Evolutionary conservation across 2,797 vertebrate genomes (phyloP).

Genomic region (Urosaurus nigricauda): DNA sequence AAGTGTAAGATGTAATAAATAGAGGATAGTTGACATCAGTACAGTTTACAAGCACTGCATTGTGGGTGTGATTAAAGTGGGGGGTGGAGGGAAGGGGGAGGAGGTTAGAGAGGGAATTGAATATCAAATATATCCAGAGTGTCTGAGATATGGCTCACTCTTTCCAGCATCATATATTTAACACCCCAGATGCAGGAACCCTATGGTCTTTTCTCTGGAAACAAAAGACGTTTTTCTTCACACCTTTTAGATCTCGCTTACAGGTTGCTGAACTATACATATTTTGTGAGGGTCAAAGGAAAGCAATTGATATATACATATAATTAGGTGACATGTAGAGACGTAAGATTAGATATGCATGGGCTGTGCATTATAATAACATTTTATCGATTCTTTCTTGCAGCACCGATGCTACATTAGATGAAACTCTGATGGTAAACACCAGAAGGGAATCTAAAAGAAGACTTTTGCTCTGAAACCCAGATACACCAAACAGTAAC

Average conservation of each 20-base stretch:
- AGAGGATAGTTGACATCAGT: conserved; percentile 80
- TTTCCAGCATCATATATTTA: conserved; percentile 65
- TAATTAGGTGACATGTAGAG: conserved; percentile 71
- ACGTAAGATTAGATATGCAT: conserved; percentile 70
- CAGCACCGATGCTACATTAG: conserved; percentile 58
- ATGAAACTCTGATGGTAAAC: conserved; percentile 69
- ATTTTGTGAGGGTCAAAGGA: conserved; percentile 46
- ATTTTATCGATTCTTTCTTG: conserved; percentile 69
- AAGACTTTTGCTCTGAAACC: conserved; percentile 8
- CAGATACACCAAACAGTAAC: conserved; percentile 47
- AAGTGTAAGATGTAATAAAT: conserved; percentile 83
- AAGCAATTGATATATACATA: conserved; percentile 65
- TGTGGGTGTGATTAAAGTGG: conserved; percentile 80
- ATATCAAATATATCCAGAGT: conserved; percentile 78
- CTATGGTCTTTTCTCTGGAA: conserved; percentile 64
- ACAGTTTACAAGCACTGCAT: conserved; percentile 78
- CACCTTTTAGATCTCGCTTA: conserved; percentile 37
- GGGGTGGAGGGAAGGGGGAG: neutral
- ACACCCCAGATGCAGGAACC: conserved; percentile 58
- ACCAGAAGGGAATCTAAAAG: conserved; percentile 63
- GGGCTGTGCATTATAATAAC: conserved; percentile 74
- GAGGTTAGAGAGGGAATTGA: conserved; percentile 72
- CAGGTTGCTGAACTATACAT: conserved; percentile 31
- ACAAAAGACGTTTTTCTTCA: conserved; percentile 56
- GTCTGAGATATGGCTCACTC: conserved; percentile 69